These are phyloP conservation scores for Periophthalmus modestus DNA, from an alignment of 2,113 vertebrate species.

Conservation along the genomic window DNA sequence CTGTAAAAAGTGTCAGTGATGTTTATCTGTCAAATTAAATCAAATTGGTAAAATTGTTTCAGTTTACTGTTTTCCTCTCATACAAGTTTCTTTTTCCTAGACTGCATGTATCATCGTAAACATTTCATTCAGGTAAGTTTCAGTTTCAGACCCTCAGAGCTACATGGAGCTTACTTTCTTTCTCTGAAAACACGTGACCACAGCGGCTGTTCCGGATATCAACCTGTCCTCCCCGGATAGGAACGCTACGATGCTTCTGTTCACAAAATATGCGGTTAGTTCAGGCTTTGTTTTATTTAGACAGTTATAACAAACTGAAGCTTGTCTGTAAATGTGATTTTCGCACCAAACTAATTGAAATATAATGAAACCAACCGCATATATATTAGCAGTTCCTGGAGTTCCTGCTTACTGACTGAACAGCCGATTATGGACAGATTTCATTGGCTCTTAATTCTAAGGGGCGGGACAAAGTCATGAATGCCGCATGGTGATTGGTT, in stretches of 20 bases:
- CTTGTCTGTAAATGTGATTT: fast-evolving
- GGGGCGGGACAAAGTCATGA: neutral
- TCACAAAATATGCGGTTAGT: neutral
- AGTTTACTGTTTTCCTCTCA: neutral
- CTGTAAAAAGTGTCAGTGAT: no score
- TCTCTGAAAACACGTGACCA: slow-evolving; percentile 72
- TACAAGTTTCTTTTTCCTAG: no score
- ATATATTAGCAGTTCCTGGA: neutral
- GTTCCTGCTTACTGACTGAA: neutral
- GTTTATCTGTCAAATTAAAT: no score
- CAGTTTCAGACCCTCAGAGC: slow-evolving; percentile 25
- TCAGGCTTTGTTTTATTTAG: neutral
- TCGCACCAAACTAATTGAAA: fast-evolving
- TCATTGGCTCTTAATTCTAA: slow-evolving; percentile 37
- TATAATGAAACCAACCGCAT: fast-evolving
- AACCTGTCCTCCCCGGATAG: neutral
- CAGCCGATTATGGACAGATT: slow-evolving; percentile 6
- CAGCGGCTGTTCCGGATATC: neutral
- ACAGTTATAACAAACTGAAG: neutral
- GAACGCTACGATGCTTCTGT: neutral
- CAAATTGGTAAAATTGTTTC: neutral
- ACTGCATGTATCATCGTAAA: no score
- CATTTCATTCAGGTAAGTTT: slow-evolving; percentile 32
- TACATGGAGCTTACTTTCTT: slow-evolving; percentile 43
- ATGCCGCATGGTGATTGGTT: slow-evolving; percentile 27